Percentiles rank a stretch among this genome's conserved stretches.
Conservation (phyloP, 1,140 invertebrate genomes). For the Drosophila sulfurigaster region DNA sequence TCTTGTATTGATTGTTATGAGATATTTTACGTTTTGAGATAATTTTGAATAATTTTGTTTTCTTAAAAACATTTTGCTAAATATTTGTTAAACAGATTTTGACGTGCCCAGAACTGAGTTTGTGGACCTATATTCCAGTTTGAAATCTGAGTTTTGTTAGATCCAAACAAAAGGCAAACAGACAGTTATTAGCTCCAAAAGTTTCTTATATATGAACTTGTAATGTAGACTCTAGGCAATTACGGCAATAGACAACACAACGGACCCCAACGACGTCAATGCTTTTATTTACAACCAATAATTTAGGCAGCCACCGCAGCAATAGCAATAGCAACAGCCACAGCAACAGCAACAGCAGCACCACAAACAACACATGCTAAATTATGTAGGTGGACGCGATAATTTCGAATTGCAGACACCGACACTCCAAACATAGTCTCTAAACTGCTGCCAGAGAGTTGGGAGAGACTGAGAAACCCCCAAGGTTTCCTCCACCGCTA, state of each 20-base stretch:
- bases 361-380: slow-evolving; percentile 67
- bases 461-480: slow-evolving; percentile 17
- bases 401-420: slow-evolving; percentile 69
- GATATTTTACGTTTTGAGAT: slow-evolving; percentile 28
- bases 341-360: slow-evolving; percentile 50
- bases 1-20: slow-evolving; percentile 21
- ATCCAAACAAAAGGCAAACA: slow-evolving; percentile 4
- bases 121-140: slow-evolving; percentile 12
- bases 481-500: slow-evolving; percentile 32
- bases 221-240: slow-evolving; percentile 56
- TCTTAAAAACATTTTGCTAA: slow-evolving; percentile 55
- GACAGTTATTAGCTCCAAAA: slow-evolving; percentile 38
- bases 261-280: slow-evolving; percentile 44
- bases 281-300: slow-evolving; percentile 78
- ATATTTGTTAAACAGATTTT: slow-evolving; percentile 40
- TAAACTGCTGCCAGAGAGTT: not conserved
- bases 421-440: slow-evolving; percentile 31
- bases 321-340: slow-evolving; percentile 25
- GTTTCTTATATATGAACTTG: slow-evolving; percentile 4
- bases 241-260: slow-evolving; percentile 72
- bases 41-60: slow-evolving; percentile 6
- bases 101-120: slow-evolving; percentile 29
- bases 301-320: slow-evolving; percentile 56
- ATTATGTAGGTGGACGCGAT: slow-evolving; percentile 81
- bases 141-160: not conserved